Base-by-base conservation (phyloP, 2,888 invertebrate genomes). In the Euzetes globulus region DNA sequence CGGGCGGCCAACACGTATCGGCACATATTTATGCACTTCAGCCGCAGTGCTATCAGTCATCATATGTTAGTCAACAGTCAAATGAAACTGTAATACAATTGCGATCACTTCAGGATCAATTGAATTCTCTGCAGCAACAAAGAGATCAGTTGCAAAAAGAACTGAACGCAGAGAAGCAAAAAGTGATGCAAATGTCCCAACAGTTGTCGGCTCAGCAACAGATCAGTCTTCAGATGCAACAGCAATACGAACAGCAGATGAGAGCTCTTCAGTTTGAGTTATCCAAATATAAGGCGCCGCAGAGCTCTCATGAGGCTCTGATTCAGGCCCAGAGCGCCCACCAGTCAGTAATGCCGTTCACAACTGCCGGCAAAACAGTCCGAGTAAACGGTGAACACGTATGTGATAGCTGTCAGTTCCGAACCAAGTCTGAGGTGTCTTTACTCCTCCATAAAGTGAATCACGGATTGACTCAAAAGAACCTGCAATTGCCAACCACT, bases 211-310 rank as follows among this genome's bases (percentile, higher is more conserved):
- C 71, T 27, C 52, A 47, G 19, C 47, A 71, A 37, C 71, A 71
- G 15, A 7, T 71, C 13, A 17, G 13, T 15, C 47, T 72, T 72
- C 72, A 72, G 29, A 72, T 72, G 72, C 72, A 72, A 50, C 72
- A 72, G 58, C 47, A 72, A 37, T 72, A 72, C 72, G 72, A 72
- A 11, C 25, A 19, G n/a, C 72, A 72, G 25, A 65, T 72, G 11
- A 45, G 72, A 37, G 52, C 72, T 27, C 58, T 72, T 41, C 72
- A 72, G 52, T 37, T 72, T 13, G 72, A 72, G 60, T 52, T 72
- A 58, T 41, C 37, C 5, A 52, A 45, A 72, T 47, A 50, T 27
- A 72, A 58, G 52, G 33, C 71, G 11, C 22, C 19, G 1, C 52
- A 19, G 27, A 13, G 3, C 60, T 19, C 27, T 17, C 45, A 72